Conservation (phyloP, 2,113 vertebrate genomes). For the Gobiocypris rarus region DNA sequence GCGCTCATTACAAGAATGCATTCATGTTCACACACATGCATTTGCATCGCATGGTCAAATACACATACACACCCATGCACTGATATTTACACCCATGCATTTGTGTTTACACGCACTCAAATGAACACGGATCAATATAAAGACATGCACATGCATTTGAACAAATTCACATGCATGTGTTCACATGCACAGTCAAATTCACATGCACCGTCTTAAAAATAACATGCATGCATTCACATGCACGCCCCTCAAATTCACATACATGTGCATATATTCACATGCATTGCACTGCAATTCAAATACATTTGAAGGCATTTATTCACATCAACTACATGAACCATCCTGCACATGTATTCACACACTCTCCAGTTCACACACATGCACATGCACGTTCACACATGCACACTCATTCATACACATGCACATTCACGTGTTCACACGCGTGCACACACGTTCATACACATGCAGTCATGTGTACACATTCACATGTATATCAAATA, state of each 20-base stretch:
- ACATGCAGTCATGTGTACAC: background rate
- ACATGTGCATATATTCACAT: background rate
- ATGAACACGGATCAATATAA: background rate
- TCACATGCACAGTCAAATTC: background rate
- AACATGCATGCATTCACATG: background rate
- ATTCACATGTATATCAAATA: background rate
- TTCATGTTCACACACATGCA: background rate
- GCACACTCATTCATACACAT: background rate
- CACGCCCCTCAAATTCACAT: background rate
- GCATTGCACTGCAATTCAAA: background rate
- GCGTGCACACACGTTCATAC: background rate
- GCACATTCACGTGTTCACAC: background rate
- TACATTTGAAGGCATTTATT: background rate
- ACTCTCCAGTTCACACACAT: background rate
- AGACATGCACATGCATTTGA: background rate
- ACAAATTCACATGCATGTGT: background rate
- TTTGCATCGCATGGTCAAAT: background rate
- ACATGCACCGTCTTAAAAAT: no score
- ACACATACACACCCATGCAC: background rate
- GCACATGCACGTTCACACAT: background rate
- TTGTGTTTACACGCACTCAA: background rate
- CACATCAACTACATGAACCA: no score
- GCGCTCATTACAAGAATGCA: no score
- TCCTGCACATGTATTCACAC: no score
- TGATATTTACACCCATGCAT: background rate